A percentile compares a stretch with the other conserved stretches of the same genome.
phyloP scores from a whole-genome alignment of 2,888 invertebrate genomes.

The Sympetrum striolatum region DNA sequence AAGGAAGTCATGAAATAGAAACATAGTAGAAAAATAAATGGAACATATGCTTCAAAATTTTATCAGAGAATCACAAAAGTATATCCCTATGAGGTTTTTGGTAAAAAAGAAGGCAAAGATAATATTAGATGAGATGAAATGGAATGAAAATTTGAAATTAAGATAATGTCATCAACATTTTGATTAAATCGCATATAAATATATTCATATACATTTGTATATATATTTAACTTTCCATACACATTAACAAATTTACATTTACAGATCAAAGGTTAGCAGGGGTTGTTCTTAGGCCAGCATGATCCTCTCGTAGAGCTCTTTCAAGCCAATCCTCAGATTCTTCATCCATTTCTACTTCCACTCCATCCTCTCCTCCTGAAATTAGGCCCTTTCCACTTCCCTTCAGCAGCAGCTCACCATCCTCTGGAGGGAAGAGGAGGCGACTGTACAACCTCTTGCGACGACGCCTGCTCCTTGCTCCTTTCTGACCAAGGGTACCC shows the following conservation, averaged over 20 bases:
- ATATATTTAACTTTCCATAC: neutral
- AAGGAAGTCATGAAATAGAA: neutral
- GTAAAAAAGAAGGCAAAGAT: neutral
- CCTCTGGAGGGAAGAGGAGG: conserved; percentile 41
- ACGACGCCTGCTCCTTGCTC: neutral
- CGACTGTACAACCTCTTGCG: conserved; percentile 40
- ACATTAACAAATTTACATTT: neutral
- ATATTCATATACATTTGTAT: conserved; percentile 14
- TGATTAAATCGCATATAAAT: neutral
- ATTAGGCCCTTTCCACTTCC: neutral
- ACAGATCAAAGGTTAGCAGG: conserved; percentile 16
- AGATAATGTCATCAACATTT: neutral
- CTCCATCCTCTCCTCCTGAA: conserved; percentile 14
- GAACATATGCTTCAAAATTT: neutral
- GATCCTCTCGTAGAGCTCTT: conserved; percentile 33
- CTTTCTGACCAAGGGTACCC: conserved; percentile 4
- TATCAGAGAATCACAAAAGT: neutral
- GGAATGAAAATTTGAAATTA: neutral
- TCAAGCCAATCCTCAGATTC: conserved; percentile 41
- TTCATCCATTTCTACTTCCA: conserved; percentile 19
- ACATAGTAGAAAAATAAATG: neutral
- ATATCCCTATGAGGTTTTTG: neutral
- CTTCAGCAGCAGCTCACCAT: conserved; percentile 29
- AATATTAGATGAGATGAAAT: neutral
- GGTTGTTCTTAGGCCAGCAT: neutral